phyloP scores from a whole-genome alignment of 2,888 invertebrate genomes.

The Cheilosia scutellata region DNA sequence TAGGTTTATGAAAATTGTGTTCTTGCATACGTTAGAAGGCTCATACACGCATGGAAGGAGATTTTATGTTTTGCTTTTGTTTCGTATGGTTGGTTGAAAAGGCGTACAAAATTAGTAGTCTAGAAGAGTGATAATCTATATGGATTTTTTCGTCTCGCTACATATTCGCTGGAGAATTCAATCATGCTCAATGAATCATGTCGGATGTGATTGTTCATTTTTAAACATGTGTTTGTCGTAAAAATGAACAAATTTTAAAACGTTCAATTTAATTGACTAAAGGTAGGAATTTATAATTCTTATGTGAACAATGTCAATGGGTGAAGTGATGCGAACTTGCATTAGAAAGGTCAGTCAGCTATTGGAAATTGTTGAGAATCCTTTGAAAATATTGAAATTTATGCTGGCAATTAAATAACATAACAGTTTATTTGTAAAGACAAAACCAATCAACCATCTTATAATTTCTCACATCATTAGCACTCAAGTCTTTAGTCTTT shows the following conservation, averaged over 20 bases:
- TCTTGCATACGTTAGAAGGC: not conserved
- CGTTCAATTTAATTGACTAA: not conserved
- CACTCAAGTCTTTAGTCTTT: too few relatives aligned
- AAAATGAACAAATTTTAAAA: not conserved
- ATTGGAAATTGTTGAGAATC: too few relatives aligned
- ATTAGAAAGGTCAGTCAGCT: too few relatives aligned
- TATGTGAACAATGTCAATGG: too few relatives aligned
- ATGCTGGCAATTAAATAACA: too few relatives aligned
- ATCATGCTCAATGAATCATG: constrained; percentile 6
- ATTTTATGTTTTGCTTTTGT: not conserved
- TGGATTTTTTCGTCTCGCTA: not conserved
- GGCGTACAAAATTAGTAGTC: constrained; percentile 5
- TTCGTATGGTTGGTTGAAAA: not conserved
- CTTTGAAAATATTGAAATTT: too few relatives aligned
- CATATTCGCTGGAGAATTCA: constrained; percentile 24
- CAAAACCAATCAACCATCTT: too few relatives aligned
- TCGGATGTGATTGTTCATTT: not conserved
- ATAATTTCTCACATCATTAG: too few relatives aligned
- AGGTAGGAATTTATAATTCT: too few relatives aligned
- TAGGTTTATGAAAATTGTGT: constrained; percentile 23
- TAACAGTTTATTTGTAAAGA: too few relatives aligned
- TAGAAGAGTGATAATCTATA: constrained; percentile 15
- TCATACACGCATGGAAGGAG: not conserved
- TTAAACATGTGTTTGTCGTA: not conserved
- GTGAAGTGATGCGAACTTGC: too few relatives aligned